These are phyloP conservation scores for Timandra comae DNA, from an alignment of 2,888 invertebrate genomes.

Conservation along the genomic window DNA sequence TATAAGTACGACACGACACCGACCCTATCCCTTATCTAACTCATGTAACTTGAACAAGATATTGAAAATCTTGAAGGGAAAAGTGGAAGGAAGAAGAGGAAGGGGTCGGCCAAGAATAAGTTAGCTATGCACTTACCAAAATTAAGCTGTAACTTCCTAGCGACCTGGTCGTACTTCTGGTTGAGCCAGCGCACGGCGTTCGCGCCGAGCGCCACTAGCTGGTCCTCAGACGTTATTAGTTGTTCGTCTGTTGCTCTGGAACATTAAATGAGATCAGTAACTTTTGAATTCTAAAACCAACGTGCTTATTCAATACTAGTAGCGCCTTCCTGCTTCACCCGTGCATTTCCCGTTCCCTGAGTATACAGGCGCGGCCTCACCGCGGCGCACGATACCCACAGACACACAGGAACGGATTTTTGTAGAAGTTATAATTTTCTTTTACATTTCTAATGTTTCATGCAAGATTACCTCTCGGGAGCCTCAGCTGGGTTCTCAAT, in stretches of 20 bases:
- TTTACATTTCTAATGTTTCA: conserved; percentile 43
- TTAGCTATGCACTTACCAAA: conserved; percentile 66
- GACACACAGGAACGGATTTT: not conserved
- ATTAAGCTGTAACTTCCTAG: conserved; percentile 63
- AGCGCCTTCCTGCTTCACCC: not conserved
- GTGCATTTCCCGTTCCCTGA: not conserved
- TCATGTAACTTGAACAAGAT: not conserved
- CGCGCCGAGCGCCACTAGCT: conserved; percentile 50
- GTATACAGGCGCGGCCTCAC: no score
- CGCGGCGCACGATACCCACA: no score
- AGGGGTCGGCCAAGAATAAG: no score
- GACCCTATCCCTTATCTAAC: no score
- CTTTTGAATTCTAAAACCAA: no score
- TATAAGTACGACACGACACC: no score
- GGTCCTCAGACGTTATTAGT: conserved; percentile 47
- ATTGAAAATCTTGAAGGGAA: not conserved
- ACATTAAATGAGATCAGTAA: not conserved
- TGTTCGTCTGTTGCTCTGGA: conserved; percentile 24
- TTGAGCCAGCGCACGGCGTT: conserved; percentile 68
- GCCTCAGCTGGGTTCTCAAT: conserved; percentile 54
- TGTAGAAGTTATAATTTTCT: no score
- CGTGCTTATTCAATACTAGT: not conserved
- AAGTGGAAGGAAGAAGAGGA: no score
- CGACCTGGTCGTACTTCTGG: conserved; percentile 68
- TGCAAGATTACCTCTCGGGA: no score